Base-by-base conservation (phyloP, 2,888 invertebrate genomes). In the Pycnomerus fuliginosus region DNA sequence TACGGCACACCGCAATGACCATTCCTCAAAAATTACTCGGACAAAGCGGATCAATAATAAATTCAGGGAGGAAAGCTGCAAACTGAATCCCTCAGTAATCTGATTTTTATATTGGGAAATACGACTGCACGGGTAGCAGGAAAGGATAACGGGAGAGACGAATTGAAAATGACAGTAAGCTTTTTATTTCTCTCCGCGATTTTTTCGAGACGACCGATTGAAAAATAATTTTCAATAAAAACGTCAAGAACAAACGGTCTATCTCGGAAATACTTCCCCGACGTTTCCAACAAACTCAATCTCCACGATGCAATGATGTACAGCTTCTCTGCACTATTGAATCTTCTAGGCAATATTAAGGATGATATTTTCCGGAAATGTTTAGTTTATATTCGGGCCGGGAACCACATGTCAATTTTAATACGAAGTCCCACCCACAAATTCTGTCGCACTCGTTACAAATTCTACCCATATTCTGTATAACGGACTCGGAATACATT, bases 171-270 rank as follows among this genome's bases (percentile, higher is more conserved):
- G 64, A 64, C 62, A 64, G 62, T 60, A 62, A 62, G 62, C 60
- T 62, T 62, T 62, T 60, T 61, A 62, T 61, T 55, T 60, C 56
- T 51, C 49, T 49, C 49, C 39, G 48, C 53, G 52, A 57, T 57
- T 59, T 59, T 58, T 58, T 60, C 53, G 52, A 38, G 51, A 50
- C 50, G 50, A 41, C 48, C 59, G 59, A 61, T 59, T 60, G 63
- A 62, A 63, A 63, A 61, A 62, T 63, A 63, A 66, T 66, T 65
- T 65, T 65, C 66, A 66, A 66, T 66, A 66, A 66, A 66, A 64
- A 62, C 62, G 66, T 65, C 66, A 65, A 46, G 61, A 62, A 58
- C 64, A 64, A 64, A 60, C 54, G 65, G 60, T 50, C 53, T 53
- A 61, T 60, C 58, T 56, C 54, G 52, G 56, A 62, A 60, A 64